Base-by-base conservation (phyloP, 2,797 vertebrate species). In the Leuciscus waleckii region DNA sequence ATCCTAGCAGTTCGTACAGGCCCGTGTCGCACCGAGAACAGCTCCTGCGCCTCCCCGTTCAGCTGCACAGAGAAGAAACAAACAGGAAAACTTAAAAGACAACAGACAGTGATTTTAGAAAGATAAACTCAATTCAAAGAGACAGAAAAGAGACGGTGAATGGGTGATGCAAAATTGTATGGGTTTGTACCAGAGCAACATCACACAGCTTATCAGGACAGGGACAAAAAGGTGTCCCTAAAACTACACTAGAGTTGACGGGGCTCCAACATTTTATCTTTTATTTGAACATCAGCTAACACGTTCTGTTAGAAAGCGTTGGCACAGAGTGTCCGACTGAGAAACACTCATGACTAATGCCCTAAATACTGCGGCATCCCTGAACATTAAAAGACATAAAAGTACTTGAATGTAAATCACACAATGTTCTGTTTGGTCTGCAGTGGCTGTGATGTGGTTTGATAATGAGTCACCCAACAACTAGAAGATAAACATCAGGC, bases 21-120 rank as follows among this genome's bases (percentile, higher is more conserved):
- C 75, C 98, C 98, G 0, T 99, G 97, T 54, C 98, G 96, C 78
- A 98, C 96, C 0, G 98, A 99, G 91, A 99, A 99, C 83, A 99
- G 95, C 71, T 99, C 98, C 85, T 99, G 98, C 37, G 98, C 98
- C 91, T 99, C 98, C 0, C 98, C 98, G 75, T 95, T 96, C 92
- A 98, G 94, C 98, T 99, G 93, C 49, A 86, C 7, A 74, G 32
- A 87, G 39, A 79, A 79, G 1, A 85, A 73, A 83, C 63, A 87
- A 41, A 83, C 39, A 84, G n/a, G 41, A 7, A 49, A 7, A 39
- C 23, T 71, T 56, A 75, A 46, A 74, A 51, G 17, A 84, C 69
- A 83, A 21, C 65, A 1, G 32, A 54, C 13, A 46, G 37, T 14
- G 16, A 70, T 5, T 13, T 49, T 43, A 49, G 11, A 16, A 9